Base-by-base conservation (phyloP, 2,113 vertebrate genomes). In the Marmota monax region DNA sequence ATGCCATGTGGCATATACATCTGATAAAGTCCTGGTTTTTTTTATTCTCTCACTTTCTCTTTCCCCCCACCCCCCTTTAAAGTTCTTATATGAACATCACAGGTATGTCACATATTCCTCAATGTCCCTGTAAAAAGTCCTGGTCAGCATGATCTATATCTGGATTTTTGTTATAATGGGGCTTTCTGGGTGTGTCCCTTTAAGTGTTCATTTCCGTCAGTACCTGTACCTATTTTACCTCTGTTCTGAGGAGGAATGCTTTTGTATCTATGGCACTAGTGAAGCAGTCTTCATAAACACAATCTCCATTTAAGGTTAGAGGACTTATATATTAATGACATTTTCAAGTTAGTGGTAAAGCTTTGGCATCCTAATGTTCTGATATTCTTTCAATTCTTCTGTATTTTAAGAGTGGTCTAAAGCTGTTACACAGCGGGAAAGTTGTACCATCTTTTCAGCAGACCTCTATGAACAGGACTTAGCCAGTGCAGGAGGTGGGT, bases 141-240 rank as follows among this genome's bases (percentile, higher is more conserved):
- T 78, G 32, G 5, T 85, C 82, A 95, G 61, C 34, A 86, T 29
- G 77, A 82, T 61, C 27, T 78, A 12, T 42, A 39, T 87, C 58
- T 95, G 18, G 67, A 73, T 77, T 91, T 94, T 74, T 92, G 88
- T 88, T 83, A 53, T 12, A 92, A 34, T 48, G 78, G 32, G 18
- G 20, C 27, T 90, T 91, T 78, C 61, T 65, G 17, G 45, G 65
- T 42, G 61, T 83, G 25, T 94, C 37, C 61, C 14, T 56, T 61
- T 77, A 88, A 84, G 48, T 51, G n/a, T 90, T 90, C 22, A 22
- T 78, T 79, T 94, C 51, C 67, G 51, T 29, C 39, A 94, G 27
- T 82, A 69, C 53, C 61, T 86, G 17, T 65, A 61, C 88, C 84
- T 84, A 11, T 63, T 90, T 84, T 92, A 84, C 48, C 53, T 85